Evolutionary conservation across 30 jellyfish, hydroid and myxozoan genomes (phyloP).

Genomic region (Morbakka virulenta): DNA sequence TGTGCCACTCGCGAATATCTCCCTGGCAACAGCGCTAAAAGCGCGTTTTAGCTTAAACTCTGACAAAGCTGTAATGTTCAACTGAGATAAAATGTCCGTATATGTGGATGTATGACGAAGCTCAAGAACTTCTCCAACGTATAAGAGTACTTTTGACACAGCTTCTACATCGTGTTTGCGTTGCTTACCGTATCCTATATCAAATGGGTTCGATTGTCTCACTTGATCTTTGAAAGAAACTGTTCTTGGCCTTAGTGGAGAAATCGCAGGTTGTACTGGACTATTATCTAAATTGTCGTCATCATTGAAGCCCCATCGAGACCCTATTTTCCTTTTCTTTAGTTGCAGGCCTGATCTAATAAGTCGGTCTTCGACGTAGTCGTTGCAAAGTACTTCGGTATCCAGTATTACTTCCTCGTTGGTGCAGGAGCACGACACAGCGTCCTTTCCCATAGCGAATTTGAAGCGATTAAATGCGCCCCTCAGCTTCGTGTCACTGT

Average conservation of each 20-base stretch:
- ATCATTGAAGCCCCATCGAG: background rate
- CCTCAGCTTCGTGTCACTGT: no score
- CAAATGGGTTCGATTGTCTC: background rate
- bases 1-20: constrained; percentile 66
- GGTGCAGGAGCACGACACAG: no score
- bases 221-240: background rate
- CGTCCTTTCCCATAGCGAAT: no score
- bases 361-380: constrained; percentile 80
- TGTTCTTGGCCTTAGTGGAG: background rate
- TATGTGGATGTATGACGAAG: constrained; percentile 61
- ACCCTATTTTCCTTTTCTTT: constrained; percentile 65
- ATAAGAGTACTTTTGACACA: constrained; percentile 48
- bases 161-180: constrained; percentile 42
- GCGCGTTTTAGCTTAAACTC: constrained; percentile 65
- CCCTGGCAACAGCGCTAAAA: constrained; percentile 63
- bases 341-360: constrained; percentile 85
- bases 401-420: constrained; percentile 27
- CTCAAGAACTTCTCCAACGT: constrained; percentile 87
- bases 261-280: background rate
- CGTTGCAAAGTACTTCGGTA: constrained; percentile 70
- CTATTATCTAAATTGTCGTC: background rate
- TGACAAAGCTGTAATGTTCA: constrained; percentile 47
- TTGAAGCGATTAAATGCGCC: no score
- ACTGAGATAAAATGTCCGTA: constrained; percentile 69
- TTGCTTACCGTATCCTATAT: no score